A percentile compares a stretch with the other conserved stretches of the same genome.
These are phyloP conservation scores for Disparrhopalites patrizii DNA, from an alignment of 2,888 invertebrate species.

Conservation along the genomic window DNA sequence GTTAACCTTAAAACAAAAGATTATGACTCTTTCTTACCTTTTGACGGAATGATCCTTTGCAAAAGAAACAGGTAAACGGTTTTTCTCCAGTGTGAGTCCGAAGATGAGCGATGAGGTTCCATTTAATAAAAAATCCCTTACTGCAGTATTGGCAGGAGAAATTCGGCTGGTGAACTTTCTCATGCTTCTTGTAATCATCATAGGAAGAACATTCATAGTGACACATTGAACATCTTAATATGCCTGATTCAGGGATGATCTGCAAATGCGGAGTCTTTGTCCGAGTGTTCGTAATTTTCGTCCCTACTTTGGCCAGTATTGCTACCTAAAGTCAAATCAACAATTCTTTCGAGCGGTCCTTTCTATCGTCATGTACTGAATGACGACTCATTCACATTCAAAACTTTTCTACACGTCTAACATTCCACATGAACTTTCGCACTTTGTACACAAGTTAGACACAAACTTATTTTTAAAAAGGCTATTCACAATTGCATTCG, in stretches of 20 bases:
- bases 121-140: constrained; percentile 49
- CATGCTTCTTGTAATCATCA: constrained; percentile 49
- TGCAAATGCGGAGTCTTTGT: constrained; percentile 48
- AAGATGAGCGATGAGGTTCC: constrained; percentile 48
- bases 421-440: too few species aligned
- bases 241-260: constrained; percentile 47
- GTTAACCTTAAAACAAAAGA: neutral
- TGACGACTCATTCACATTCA: too few species aligned
- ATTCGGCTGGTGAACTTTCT: constrained; percentile 48
- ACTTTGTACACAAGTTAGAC: too few species aligned
- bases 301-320: constrained; percentile 46
- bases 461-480: too few species aligned
- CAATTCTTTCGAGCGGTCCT: constrained; percentile 9
- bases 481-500: too few species aligned
- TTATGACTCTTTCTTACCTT: constrained; percentile 35
- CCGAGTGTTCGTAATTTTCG: constrained; percentile 48
- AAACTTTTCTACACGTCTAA: too few species aligned
- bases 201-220: constrained; percentile 48
- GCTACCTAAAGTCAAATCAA: constrained; percentile 33
- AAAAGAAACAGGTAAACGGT: constrained; percentile 48
- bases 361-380: too few species aligned
- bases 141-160: constrained; percentile 48
- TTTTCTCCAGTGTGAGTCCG: constrained; percentile 48
- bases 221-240: constrained; percentile 48
- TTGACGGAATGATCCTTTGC: constrained; percentile 48